phyloP scores from a whole-genome alignment of 2,113 vertebrate genomes.

The Crotalus viridis region DNA sequence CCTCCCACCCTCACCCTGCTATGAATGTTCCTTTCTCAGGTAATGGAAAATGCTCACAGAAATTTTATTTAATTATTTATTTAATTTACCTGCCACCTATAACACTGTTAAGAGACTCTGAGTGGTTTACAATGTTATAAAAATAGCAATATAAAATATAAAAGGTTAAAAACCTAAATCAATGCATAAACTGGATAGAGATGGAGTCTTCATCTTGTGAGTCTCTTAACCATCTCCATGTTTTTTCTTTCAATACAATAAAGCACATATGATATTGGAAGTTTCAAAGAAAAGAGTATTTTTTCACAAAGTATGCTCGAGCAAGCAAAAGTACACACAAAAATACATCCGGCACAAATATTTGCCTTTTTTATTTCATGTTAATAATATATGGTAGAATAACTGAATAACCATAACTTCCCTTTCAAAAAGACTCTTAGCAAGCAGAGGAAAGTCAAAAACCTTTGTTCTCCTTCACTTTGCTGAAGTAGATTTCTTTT shows the following conservation, averaged over 20 bases:
- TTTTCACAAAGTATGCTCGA: not conserved
- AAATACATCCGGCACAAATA: not conserved
- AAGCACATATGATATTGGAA: not conserved
- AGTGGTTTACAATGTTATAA: too few species aligned
- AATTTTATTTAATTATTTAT: too few species aligned
- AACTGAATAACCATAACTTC: not conserved
- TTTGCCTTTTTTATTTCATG: not conserved
- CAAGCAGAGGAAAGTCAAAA: not conserved
- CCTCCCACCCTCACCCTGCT: too few species aligned
- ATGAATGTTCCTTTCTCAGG: too few species aligned
- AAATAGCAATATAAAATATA: too few species aligned
- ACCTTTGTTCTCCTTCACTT: not conserved
- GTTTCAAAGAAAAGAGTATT: not conserved
- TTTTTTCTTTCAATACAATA: not conserved
- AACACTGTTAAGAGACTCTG: too few species aligned
- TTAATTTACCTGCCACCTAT: too few species aligned
- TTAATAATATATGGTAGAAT: not conserved
- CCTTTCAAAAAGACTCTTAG: not conserved
- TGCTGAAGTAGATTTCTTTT: not conserved
- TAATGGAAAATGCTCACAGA: too few species aligned
- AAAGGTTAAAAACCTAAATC: too few species aligned
- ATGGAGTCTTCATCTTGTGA: too few species aligned
- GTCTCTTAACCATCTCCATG: too few species aligned
- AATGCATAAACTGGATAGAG: too few species aligned
- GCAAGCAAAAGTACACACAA: not conserved